phyloP scores from a whole-genome alignment of 2,888 invertebrate species.

The Pyrgus malvae region DNA sequence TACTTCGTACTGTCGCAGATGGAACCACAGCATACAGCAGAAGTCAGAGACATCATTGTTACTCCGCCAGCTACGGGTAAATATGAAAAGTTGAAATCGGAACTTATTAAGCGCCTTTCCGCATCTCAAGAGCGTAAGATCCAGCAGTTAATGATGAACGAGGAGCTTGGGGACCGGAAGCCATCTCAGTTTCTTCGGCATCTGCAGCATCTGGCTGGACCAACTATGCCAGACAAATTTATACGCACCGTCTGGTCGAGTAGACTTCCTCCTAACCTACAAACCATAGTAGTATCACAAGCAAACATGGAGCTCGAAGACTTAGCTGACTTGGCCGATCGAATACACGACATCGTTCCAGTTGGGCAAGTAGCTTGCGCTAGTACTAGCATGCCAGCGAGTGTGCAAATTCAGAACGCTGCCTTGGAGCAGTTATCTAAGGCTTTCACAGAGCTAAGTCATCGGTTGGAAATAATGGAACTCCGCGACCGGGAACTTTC shows the following conservation, averaged over 20 bases:
- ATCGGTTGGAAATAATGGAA: no score
- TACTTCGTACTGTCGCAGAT: not conserved
- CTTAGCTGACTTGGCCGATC: not conserved
- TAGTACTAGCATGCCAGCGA: no score
- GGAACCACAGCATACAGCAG: not conserved
- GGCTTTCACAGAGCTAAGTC: no score
- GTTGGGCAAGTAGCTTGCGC: no score
- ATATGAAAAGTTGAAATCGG: not conserved
- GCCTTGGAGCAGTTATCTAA: no score
- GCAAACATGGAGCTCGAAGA: not conserved
- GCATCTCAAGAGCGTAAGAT: not conserved
- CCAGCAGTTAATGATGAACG: not conserved
- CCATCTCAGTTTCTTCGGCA: constrained; percentile 8
- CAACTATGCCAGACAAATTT: not conserved
- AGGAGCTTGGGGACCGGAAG: constrained; percentile 8
- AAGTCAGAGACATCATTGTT: not conserved
- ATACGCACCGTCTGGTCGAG: not conserved
- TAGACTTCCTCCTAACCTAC: not conserved
- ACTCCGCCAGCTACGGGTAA: not conserved
- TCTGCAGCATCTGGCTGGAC: not conserved
- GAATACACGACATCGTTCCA: not conserved
- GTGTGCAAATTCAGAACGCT: no score
- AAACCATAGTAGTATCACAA: not conserved
- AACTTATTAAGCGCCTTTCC: not conserved
- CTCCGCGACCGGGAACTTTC: no score